Evolutionary conservation across 2,888 invertebrate species (phyloP).

Genomic region (Rhingia rostrata): DNA sequence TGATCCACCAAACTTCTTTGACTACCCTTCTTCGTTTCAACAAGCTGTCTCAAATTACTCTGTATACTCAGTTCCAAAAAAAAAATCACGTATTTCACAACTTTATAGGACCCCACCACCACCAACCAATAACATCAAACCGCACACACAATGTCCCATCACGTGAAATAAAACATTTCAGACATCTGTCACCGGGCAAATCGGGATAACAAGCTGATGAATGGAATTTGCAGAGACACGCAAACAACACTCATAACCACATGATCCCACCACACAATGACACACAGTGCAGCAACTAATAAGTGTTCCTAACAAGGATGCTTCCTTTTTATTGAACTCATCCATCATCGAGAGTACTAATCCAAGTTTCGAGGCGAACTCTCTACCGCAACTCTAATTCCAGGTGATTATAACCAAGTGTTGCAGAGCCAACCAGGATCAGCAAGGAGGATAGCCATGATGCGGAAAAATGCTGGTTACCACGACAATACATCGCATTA

Average conservation of each 20-base stretch:
- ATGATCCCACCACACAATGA: slow-evolving; percentile 56
- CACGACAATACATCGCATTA: slow-evolving; percentile 63
- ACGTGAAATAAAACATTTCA: slow-evolving; percentile 70
- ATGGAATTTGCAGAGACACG: slow-evolving; percentile 46
- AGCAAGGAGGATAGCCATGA: slow-evolving; percentile 16
- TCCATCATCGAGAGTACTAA: slow-evolving; percentile 65
- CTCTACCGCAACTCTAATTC: slow-evolving; percentile 67
- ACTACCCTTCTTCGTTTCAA: background rate
- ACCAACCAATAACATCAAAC: background rate
- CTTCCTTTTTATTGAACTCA: slow-evolving; percentile 66
- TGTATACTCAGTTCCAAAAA: background rate
- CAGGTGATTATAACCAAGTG: slow-evolving; percentile 74
- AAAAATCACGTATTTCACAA: slow-evolving; percentile 67
- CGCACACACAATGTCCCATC: slow-evolving; percentile 7
- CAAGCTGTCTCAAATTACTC: slow-evolving; percentile 23
- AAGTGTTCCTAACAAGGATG: slow-evolving; percentile 61
- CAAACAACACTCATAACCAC: slow-evolving; percentile 67
- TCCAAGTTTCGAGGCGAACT: slow-evolving; percentile 48
- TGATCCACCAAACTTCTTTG: background rate
- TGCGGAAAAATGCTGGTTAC: slow-evolving; percentile 39
- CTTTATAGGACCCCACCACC: slow-evolving; percentile 52
- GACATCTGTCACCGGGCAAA: slow-evolving; percentile 64
- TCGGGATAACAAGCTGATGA: slow-evolving; percentile 73
- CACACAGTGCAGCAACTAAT: slow-evolving; percentile 16
- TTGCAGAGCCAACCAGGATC: slow-evolving; percentile 38